Evolutionary conservation across 2,113 vertebrate genomes (phyloP), one percentile per base, ranked within the genome.

Genomic region (Microtus richardsoni): DNA sequence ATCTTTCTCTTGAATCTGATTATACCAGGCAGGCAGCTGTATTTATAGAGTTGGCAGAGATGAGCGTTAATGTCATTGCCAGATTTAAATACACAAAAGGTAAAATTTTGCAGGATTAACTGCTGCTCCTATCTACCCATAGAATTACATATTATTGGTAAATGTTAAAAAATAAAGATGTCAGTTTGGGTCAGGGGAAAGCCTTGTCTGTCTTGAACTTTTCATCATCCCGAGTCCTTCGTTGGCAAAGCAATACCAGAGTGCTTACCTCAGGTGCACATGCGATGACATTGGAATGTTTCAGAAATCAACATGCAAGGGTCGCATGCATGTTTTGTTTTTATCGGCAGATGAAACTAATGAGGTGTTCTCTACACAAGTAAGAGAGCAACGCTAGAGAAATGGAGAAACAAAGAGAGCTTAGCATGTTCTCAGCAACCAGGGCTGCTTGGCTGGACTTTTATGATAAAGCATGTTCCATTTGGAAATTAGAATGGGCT

Each of bases 1-100:
- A 58, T 90, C 73, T 92, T 94, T 47, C 96, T 93, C 71, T 96
- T 75, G 90, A 95, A 89, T 39, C 30, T 91, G 88, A 94, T 92
- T 93, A 58, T 74, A 64, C 36, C n/a, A 93, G 79, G 49, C 87
- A 86, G n/a, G 68, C 93, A 88, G 73, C 95, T 96, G 39, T 78
- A 8, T 88, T 78, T 88, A 85, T 66, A 85, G 88, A 86, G n/a
- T 89, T 88, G 91, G n/a, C 77, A 60, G 44, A 62, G 58, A n/a
- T 49, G 13, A 26, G 12, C 85, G 39, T 60, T 93, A 89, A 91
- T 94, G 58, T 79, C 36, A 87, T 39, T 77, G 58, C 68, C 89
- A 84, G 39, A 91, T 93, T 95, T 95, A 68, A 58, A 49, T n/a
- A 66, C 21, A 19, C 26, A 33, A 75, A 91, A 64, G 68, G 7